Evolutionary conservation across 2,888 invertebrate genomes (phyloP).

Genomic region (Choreutis nemorana): DNA sequence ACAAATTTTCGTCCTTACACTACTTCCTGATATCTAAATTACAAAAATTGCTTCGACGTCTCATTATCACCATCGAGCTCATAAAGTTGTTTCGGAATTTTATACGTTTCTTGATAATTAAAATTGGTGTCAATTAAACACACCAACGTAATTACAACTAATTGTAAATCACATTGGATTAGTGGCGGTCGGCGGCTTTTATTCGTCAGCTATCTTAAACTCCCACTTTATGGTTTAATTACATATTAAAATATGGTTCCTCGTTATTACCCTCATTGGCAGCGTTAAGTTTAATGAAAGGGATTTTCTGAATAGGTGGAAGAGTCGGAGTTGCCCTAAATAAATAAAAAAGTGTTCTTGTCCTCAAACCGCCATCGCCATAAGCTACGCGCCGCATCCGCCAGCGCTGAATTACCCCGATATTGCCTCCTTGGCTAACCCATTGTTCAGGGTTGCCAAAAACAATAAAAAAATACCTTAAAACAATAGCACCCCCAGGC

Average conservation of each 20-base stretch:
- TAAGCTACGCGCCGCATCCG: conserved; percentile 30
- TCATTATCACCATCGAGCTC: too few relatives aligned
- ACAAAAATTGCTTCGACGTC: too few relatives aligned
- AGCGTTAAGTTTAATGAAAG: too few relatives aligned
- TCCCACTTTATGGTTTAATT: conserved; percentile 61
- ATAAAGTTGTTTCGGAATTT: conserved; percentile 33
- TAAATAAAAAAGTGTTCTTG: conserved; percentile 10
- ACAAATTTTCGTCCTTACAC: too few relatives aligned
- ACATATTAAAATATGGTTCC: conserved; percentile 34
- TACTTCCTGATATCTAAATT: too few relatives aligned
- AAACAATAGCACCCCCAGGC: conserved; percentile 63
- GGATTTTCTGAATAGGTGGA: too few relatives aligned
- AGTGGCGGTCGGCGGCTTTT: conserved; percentile 39
- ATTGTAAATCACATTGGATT: conserved; percentile 58
- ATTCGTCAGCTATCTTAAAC: conserved; percentile 38
- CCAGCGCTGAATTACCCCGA: conserved; percentile 42
- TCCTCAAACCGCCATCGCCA: conserved; percentile 28
- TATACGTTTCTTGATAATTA: conserved; percentile 50
- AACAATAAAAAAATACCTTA: conserved; percentile 59
- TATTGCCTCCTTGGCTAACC: conserved; percentile 42
- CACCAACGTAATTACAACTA: conserved; percentile 45
- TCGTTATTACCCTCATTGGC: conserved; percentile 33
- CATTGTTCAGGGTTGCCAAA: conserved; percentile 60
- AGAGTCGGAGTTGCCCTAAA: too few relatives aligned
- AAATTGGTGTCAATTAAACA: conserved; percentile 53